Evolutionary conservation across 2,888 invertebrate species (phyloP).

Genomic region (Pristionchus fissidentatus): DNA sequence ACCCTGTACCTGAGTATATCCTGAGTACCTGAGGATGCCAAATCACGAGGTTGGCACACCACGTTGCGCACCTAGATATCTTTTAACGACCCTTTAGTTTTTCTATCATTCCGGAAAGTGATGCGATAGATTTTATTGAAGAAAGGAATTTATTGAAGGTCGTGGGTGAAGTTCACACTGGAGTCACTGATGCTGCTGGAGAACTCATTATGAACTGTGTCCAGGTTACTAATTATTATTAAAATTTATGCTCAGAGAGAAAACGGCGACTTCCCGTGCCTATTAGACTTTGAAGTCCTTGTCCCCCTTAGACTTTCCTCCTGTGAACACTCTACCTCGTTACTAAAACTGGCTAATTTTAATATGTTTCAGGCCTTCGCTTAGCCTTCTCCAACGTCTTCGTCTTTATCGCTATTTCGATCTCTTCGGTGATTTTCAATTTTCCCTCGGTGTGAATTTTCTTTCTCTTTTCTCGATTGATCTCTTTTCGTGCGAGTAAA

Average conservation of each 20-base stretch:
- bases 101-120: neutral
- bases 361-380: conserved; percentile 10
- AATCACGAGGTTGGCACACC: too few relatives aligned
- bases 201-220: conserved; percentile 45
- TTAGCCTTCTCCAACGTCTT: neutral
- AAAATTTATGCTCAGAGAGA: neutral
- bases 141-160: conserved; percentile 7
- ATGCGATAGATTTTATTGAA: neutral
- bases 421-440: neutral
- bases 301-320: too few relatives aligned
- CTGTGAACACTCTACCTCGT: too few relatives aligned
- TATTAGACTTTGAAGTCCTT: too few relatives aligned
- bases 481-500: conserved; percentile 4
- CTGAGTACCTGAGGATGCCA: too few relatives aligned
- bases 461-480: neutral
- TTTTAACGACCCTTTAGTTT: too few relatives aligned
- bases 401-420: neutral
- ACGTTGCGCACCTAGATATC: too few relatives aligned
- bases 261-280: too few relatives aligned
- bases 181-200: conserved; percentile 46
- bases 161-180: conserved; percentile 45
- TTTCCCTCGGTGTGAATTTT: neutral
- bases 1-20: too few relatives aligned
- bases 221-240: neutral
- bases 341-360: too few relatives aligned